A percentile compares a stretch with the other conserved stretches of the same genome.
Conservation (phyloP, 2,797 vertebrate species). For the Peromyscus aztecus region DNA sequence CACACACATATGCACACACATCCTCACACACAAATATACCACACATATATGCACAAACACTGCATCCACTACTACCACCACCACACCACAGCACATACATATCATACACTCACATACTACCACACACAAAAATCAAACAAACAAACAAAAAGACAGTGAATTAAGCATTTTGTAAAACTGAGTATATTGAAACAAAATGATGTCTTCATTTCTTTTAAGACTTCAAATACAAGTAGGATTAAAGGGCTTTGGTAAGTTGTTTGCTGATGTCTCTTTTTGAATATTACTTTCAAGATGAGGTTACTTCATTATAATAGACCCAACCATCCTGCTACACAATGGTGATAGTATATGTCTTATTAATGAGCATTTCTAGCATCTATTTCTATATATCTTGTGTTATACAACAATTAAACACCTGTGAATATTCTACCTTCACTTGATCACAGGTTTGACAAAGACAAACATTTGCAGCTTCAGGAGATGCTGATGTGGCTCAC, state of each 20-base stretch:
- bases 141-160: background rate
- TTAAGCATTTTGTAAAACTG: background rate
- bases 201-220: constrained; percentile 8
- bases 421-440: constrained; percentile 59
- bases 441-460: constrained; percentile 55
- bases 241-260: background rate
- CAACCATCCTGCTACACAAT: background rate
- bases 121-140: background rate
- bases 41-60: background rate
- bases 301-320: background rate
- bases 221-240: background rate
- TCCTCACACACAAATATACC: background rate
- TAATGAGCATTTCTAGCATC: constrained; percentile 27
- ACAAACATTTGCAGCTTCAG: background rate
- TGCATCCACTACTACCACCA: background rate
- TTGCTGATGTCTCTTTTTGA: constrained; percentile 19
- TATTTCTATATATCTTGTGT: constrained; percentile 60
- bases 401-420: constrained; percentile 55
- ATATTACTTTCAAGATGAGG: constrained; percentile 22
- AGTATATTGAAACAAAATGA: constrained; percentile 27
- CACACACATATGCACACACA: background rate
- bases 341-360: background rate
- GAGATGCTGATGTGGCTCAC: background rate
- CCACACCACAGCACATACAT: background rate
- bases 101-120: background rate